A percentile compares a stretch with the other conserved stretches of the same genome.
These are phyloP conservation scores for Oxycera nigricornis DNA, from an alignment of 2,888 invertebrate species.

Conservation along the genomic window DNA sequence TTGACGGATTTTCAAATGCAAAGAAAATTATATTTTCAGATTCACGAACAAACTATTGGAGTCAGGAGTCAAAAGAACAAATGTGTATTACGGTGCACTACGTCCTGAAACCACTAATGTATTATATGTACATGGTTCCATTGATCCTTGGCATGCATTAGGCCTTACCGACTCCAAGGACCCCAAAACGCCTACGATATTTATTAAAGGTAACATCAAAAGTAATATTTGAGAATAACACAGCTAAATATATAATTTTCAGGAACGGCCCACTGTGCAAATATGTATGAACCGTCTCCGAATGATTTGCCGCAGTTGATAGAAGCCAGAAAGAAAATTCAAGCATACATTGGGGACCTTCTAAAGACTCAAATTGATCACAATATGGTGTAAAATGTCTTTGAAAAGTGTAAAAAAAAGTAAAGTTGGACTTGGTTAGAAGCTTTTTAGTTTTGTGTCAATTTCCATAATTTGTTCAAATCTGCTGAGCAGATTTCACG, in stretches of 20 bases:
- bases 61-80: conserved; percentile 73
- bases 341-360: conserved; percentile 21
- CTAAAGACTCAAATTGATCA: background rate
- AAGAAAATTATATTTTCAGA: conserved; percentile 54
- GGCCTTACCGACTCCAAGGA: conserved; percentile 71
- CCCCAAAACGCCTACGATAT: conserved; percentile 71
- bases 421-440: no score
- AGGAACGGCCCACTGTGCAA: conserved; percentile 95
- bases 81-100: conserved; percentile 79
- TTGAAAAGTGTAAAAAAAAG: background rate
- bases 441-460: no score
- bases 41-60: conserved; percentile 70
- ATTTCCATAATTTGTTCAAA: no score
- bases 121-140: conserved; percentile 85
- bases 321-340: conserved; percentile 68
- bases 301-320: conserved; percentile 73
- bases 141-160: conserved; percentile 88
- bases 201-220: conserved; percentile 69
- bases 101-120: conserved; percentile 75
- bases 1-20: background rate
- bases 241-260: conserved; percentile 51
- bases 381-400: background rate
- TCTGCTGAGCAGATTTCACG: no score
- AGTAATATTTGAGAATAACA: background rate
- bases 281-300: conserved; percentile 82